Conservation (phyloP, 2,113 vertebrate species). For the Columba janthina region DNA sequence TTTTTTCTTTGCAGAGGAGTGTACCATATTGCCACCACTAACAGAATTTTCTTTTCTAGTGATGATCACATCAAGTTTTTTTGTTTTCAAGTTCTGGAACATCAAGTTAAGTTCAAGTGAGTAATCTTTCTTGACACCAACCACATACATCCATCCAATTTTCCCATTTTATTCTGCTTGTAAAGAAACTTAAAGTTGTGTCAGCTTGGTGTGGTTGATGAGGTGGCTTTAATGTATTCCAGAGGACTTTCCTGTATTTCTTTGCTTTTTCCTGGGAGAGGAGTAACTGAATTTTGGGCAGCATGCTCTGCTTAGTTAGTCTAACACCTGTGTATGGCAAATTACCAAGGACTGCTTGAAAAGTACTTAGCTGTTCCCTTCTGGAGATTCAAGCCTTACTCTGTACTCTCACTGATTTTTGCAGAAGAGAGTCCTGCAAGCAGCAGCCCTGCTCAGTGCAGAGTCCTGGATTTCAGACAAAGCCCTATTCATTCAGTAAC, state of each 20-base stretch:
- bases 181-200: neutral
- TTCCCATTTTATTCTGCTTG: neutral
- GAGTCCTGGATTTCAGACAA: neutral
- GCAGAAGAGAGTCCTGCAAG: neutral
- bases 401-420: neutral
- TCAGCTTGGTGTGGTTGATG: neutral
- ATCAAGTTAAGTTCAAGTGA: conserved; percentile 97
- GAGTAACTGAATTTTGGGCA: neutral
- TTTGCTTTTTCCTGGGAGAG: neutral
- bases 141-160: neutral
- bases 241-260: neutral
- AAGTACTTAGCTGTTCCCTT: neutral
- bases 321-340: neutral
- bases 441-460: neutral
- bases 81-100: conserved; percentile 98
- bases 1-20: neutral
- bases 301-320: neutral
- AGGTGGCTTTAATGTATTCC: neutral
- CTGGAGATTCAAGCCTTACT: neutral
- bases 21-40: neutral
- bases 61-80: conserved; percentile 99
- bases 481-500: neutral
- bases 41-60: conserved; percentile 68
- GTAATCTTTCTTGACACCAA: conserved; percentile 17
- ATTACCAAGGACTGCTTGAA: neutral